Percentiles rank a stretch among this genome's conserved stretches.
Conservation (phyloP, 2,888 invertebrate species). For the Thyatira batis region DNA sequence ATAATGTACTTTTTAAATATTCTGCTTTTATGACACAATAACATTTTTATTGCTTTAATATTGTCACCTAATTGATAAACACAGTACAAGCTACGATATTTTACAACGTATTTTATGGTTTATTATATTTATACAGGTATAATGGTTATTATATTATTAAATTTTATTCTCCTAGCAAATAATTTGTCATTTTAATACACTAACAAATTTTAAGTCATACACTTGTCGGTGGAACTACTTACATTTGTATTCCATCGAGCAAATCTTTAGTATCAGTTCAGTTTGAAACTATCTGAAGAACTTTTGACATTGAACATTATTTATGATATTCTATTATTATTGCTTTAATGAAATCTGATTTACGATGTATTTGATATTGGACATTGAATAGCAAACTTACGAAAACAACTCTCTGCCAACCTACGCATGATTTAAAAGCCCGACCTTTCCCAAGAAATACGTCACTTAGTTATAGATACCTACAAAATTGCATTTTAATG, state of each 20-base stretch:
- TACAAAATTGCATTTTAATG: not conserved
- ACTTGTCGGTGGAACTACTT: too few relatives aligned
- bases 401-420: not conserved
- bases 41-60: not conserved
- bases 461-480: not conserved
- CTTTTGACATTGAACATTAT: not conserved
- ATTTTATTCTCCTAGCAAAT: too few relatives aligned
- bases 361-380: not conserved
- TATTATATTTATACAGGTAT: not conserved
- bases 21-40: not conserved
- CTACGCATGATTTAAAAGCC: not conserved
- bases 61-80: not conserved
- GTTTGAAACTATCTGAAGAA: not conserved
- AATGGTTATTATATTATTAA: too few relatives aligned
- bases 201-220: too few relatives aligned
- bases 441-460: not conserved
- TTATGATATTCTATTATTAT: not conserved
- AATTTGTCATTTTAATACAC: too few relatives aligned
- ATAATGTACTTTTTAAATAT: not conserved
- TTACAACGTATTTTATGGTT: not conserved
- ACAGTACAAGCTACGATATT: too few relatives aligned
- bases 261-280: not conserved
- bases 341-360: not conserved
- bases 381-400: too few relatives aligned
- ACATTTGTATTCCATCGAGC: too few relatives aligned